Percentiles rank a stretch among this genome's conserved stretches.
phyloP scores from a whole-genome alignment of 2,797 vertebrate species.

The Parotocinclus haroldoi region DNA sequence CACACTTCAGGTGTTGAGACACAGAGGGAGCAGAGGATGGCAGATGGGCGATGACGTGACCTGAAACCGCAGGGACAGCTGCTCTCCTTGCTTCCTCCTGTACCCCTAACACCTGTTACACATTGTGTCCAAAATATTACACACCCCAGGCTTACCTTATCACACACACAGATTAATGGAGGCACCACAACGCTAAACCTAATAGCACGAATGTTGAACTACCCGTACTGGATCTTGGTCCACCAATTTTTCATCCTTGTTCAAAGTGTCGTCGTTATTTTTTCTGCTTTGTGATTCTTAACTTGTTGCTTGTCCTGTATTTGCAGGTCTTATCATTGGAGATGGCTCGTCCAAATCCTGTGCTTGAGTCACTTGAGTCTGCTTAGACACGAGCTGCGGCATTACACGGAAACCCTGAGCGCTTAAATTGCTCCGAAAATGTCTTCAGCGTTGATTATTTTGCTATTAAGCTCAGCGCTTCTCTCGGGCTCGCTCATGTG shows the following conservation, averaged over 20 bases:
- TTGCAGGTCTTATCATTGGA: too few relatives aligned
- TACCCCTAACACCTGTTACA: constrained; percentile 79
- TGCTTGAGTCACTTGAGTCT: too few relatives aligned
- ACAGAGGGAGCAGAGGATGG: constrained; percentile 49
- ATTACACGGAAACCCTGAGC: constrained; percentile 19
- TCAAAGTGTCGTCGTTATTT: too few relatives aligned
- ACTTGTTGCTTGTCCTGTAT: too few relatives aligned
- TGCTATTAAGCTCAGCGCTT: not conserved
- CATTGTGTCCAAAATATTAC: constrained; percentile 74
- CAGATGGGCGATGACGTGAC: constrained; percentile 72
- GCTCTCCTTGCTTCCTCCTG: constrained; percentile 58
- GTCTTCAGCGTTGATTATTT: not conserved
- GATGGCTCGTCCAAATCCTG: too few relatives aligned
- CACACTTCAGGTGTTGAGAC: constrained; percentile 52
- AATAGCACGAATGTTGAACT: too few relatives aligned
- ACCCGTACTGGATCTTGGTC: too few relatives aligned
- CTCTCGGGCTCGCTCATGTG: not conserved
- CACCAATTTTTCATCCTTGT: too few relatives aligned
- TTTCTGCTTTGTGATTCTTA: too few relatives aligned
- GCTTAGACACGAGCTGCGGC: constrained; percentile 12
- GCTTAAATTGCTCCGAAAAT: constrained; percentile 1
- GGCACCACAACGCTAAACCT: too few relatives aligned
- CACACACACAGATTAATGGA: constrained; percentile 1
- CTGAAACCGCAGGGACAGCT: constrained; percentile 74
- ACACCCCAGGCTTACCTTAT: constrained; percentile 54